Conservation (phyloP, 2,797 vertebrate species). For the Hypotaenidia okinawae region DNA sequence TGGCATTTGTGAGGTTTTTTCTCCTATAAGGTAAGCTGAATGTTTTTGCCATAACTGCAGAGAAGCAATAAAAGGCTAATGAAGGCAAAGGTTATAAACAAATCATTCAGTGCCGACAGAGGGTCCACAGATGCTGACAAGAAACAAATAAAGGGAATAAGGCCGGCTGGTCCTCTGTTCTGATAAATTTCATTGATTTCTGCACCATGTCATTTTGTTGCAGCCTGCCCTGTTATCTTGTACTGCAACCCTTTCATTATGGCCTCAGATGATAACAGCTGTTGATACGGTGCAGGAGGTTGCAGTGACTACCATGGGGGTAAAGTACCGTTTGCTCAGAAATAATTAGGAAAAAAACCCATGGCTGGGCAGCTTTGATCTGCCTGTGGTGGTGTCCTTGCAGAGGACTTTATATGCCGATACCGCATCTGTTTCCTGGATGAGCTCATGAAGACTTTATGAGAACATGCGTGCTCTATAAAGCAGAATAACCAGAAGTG, state of each 20-base stretch:
- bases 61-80: slow-evolving; percentile 39
- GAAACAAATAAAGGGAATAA: slow-evolving; percentile 63
- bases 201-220: slow-evolving; percentile 11
- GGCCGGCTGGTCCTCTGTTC: background rate
- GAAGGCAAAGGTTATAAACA: slow-evolving; percentile 45
- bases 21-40: background rate
- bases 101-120: background rate
- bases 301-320: slow-evolving; percentile 34
- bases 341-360: slow-evolving; percentile 35
- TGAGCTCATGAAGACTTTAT: slow-evolving; percentile 10
- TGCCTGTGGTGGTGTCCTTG: slow-evolving; percentile 47
- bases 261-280: slow-evolving; percentile 58
- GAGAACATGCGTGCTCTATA: background rate
- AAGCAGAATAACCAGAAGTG: background rate
- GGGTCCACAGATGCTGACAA: slow-evolving; percentile 36
- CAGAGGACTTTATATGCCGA: slow-evolving; percentile 1
- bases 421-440: slow-evolving; percentile 48
- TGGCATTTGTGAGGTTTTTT: background rate
- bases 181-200: slow-evolving; percentile 58
- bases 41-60: slow-evolving; percentile 27
- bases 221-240: slow-evolving; percentile 48
- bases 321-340: slow-evolving; percentile 70
- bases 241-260: slow-evolving; percentile 69
- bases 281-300: background rate
- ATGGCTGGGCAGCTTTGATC: slow-evolving; percentile 66